Conservation (phyloP, 2,888 invertebrate genomes). For the Pegoplata infirma region DNA sequence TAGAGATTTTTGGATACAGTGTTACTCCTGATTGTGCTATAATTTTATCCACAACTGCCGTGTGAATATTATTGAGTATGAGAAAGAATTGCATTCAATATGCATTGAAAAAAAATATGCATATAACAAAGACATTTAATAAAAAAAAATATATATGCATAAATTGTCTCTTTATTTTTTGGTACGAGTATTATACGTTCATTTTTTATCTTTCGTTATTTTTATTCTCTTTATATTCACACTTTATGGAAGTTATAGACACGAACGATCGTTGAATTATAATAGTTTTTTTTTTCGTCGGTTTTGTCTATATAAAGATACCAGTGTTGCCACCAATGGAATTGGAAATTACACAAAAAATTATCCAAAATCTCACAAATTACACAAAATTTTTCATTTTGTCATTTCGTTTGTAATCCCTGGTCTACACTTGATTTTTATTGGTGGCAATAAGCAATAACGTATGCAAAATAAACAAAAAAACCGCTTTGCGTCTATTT, state of each 20-base stretch:
- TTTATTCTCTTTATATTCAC: conserved; percentile 49
- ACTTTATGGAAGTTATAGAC: conserved; percentile 57
- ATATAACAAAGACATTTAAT: not conserved
- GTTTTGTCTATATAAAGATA: conserved; percentile 26
- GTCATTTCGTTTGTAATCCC: too few species aligned
- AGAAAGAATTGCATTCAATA: not conserved
- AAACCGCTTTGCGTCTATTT: too few species aligned
- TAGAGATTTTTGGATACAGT: too few species aligned
- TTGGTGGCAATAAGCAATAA: too few species aligned
- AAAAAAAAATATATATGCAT: not conserved
- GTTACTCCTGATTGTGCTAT: too few species aligned
- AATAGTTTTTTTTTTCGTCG: conserved; percentile 34
- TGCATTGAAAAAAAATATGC: not conserved
- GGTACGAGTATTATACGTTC: too few species aligned
- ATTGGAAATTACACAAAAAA: too few species aligned
- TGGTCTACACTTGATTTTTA: too few species aligned
- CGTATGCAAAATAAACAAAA: too few species aligned
- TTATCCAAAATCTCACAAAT: too few species aligned
- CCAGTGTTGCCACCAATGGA: too few species aligned
- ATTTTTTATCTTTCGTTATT: conserved; percentile 33
- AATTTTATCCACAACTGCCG: not conserved
- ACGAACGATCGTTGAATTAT: conserved; percentile 56
- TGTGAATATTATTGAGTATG: not conserved
- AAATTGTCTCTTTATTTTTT: not conserved
- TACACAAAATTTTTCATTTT: too few species aligned